Evolutionary conservation across 2,888 invertebrate genomes (phyloP), one percentile per base, ranked within the genome.

Genomic region (Cenopis cana): DNA sequence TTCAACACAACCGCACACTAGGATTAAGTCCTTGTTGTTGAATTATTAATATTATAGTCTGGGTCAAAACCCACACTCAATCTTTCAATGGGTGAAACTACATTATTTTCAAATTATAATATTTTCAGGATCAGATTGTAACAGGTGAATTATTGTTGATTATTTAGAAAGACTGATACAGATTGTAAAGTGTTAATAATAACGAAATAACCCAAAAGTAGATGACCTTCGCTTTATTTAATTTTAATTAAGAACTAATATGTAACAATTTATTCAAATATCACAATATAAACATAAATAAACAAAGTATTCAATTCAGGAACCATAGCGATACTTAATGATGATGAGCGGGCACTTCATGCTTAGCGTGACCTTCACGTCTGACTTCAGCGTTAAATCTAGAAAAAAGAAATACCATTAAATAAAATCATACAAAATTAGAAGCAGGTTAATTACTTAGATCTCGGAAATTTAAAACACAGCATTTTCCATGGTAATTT

Each of bases 381-480:
- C 86, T 89, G 4, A 91, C 89, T 2, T 89, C 82, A 0, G 90
- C 90, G 68, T 89, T 88, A 74, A 92, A 91, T 36, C 91, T 90
- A 69, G 49, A 62, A 73, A 59, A 9, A 36, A 36, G 3, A 33
- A 5, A 24, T 41, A 17, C 12, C 29, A 24, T 49, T 24, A 20
- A 54, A 54, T 6, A 54, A 54, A 6, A 14, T 72, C 69, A 46
- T 69, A 69, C 14, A 69, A 66, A 46, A 33, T 46, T n/a, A n/a
- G n/a, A n/a, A n/a, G n/a, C n/a, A n/a, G n/a, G n/a, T n/a, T n/a
- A n/a, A n/a, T n/a, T n/a, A n/a, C n/a, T n/a, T n/a, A n/a, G n/a
- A n/a, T n/a, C n/a, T n/a, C n/a, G n/a, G n/a, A 14, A 46, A n/a
- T 0, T 46, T n/a, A 4, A 6, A 41, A 14, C 14, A 14, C 14